Conservation (phyloP, 2,888 invertebrate species). For the Ormyrus pomaceus region DNA sequence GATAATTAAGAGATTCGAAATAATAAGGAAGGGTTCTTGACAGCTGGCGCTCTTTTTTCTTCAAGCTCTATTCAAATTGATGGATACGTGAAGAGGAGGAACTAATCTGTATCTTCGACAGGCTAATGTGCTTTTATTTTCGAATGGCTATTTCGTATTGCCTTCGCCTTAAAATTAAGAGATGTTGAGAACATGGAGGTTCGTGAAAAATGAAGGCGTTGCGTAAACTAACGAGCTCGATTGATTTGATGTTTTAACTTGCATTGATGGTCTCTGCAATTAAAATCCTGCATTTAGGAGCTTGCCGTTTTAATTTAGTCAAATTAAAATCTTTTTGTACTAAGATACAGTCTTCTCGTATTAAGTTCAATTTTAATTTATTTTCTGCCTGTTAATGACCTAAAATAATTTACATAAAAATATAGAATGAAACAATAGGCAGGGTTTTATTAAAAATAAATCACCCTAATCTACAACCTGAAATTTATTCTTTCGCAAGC, state of each 20-base stretch:
- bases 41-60: slow-evolving; percentile 4
- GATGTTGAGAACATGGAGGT: slow-evolving; percentile 19
- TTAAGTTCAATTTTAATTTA: no score
- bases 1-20: slow-evolving; percentile 54
- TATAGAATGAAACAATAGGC: no score
- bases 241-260: slow-evolving; percentile 14
- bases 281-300: no score
- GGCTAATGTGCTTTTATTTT: slow-evolving; percentile 39
- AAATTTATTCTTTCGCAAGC: no score
- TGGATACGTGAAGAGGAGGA: slow-evolving; percentile 28
- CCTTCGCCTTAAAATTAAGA: slow-evolving; percentile 36
- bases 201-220: slow-evolving; percentile 53
- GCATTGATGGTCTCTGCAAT: no score
- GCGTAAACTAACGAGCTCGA: slow-evolving; percentile 26
- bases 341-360: no score
- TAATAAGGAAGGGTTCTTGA: slow-evolving; percentile 36
- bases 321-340: no score
- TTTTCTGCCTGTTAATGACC: no score
- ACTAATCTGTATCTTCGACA: slow-evolving; percentile 52
- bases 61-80: slow-evolving; percentile 28
- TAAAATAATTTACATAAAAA: no score
- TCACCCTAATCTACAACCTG: no score
- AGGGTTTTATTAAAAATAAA: no score
- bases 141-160: neutral
- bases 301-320: no score